These are phyloP conservation scores for Luehdorfia chinensis DNA, from an alignment of 1,140 invertebrate genomes.

Conservation along the genomic window DNA sequence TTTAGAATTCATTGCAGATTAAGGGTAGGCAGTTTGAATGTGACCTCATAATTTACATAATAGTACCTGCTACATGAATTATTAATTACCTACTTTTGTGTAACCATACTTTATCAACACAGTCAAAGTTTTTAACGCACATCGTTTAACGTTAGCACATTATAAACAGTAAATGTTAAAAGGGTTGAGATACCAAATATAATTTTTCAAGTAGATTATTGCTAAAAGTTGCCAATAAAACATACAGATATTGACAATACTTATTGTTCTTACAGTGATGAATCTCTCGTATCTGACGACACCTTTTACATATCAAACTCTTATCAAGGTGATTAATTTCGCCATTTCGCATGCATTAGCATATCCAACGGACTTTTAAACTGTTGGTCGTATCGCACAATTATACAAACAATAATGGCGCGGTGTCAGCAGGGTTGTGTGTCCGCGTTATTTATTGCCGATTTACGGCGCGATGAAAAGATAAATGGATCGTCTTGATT, in stretches of 20 bases:
- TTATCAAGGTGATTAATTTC: constrained; percentile 43
- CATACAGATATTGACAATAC: background rate
- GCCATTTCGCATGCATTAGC: constrained; percentile 44
- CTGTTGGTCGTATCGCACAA: constrained; percentile 35
- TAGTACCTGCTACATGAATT: constrained; percentile 10
- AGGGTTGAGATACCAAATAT: background rate
- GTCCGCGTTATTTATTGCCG: constrained; percentile 42
- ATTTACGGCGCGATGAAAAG: constrained; percentile 41
- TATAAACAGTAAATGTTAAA: background rate
- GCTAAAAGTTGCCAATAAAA: background rate
- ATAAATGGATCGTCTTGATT: constrained; percentile 30
- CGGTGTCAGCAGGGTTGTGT: constrained; percentile 32
- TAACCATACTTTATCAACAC: constrained; percentile 2
- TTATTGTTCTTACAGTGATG: background rate
- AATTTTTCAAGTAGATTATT: constrained; percentile 1
- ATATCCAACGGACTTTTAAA: constrained; percentile 41
- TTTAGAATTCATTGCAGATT: constrained; percentile 2
- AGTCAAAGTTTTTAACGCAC: background rate
- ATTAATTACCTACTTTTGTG: background rate
- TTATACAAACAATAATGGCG: constrained; percentile 60
- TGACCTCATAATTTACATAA: background rate
- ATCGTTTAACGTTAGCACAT: background rate
- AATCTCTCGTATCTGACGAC: constrained; percentile 1
- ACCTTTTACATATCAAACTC: constrained; percentile 21
- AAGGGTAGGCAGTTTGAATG: background rate